Conservation (phyloP, 2,888 invertebrate species). For the Adelognathus sp. region DNA sequence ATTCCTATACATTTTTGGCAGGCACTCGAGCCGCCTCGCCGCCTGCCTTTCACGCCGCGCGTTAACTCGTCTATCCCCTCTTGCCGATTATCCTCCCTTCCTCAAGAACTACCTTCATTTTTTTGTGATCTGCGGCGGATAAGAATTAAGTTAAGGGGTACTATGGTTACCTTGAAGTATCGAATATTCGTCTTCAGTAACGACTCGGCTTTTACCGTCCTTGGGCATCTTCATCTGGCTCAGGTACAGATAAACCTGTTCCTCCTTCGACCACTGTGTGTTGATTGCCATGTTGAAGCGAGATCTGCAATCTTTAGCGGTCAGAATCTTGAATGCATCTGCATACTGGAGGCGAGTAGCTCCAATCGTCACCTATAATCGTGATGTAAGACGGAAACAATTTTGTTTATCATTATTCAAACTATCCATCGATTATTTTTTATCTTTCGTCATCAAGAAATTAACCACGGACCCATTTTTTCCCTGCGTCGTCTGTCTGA, state of each 20-base stretch:
- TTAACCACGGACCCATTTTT: neutral
- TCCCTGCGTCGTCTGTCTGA: neutral
- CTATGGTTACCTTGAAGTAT: neutral
- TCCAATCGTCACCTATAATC: neutral
- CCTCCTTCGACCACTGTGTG: neutral
- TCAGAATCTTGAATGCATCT: neutral
- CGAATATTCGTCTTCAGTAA: neutral
- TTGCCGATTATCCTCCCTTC: too few species aligned
- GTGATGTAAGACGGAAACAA: neutral
- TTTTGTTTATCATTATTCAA: neutral
- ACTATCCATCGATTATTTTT: neutral
- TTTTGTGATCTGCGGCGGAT: neutral
- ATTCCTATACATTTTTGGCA: too few species aligned
- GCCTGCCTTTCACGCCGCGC: too few species aligned
- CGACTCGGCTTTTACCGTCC: neutral
- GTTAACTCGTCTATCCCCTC: too few species aligned
- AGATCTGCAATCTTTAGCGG: neutral
- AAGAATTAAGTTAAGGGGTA: neutral
- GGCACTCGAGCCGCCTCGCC: too few species aligned
- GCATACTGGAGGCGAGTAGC: neutral
- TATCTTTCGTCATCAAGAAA: neutral
- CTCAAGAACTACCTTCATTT: neutral
- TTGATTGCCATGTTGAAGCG: neutral
- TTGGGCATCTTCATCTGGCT: neutral
- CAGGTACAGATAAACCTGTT: neutral